Conservation (phyloP, 2,797 vertebrate genomes). For the Gymnodraco acuticeps region DNA sequence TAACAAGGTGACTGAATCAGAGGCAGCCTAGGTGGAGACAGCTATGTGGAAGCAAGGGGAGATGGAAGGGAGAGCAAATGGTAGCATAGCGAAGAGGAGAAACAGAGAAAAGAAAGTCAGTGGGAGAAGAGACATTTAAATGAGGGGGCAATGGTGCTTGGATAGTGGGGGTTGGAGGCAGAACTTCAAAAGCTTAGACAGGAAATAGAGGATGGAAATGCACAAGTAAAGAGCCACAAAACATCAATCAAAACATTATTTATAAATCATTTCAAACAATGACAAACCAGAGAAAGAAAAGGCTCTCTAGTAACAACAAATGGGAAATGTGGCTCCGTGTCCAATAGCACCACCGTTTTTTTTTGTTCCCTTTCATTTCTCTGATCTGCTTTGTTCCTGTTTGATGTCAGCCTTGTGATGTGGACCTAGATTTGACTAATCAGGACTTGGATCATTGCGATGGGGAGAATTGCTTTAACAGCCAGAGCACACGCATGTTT, state of each 20-base stretch:
- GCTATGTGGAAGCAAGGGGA: slow-evolving; percentile 48
- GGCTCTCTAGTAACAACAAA: slow-evolving; percentile 13
- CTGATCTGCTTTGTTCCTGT: slow-evolving; percentile 39
- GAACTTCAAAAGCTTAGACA: neutral
- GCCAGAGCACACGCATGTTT: slow-evolving; percentile 6
- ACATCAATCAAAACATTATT: neutral
- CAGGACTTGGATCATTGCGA: slow-evolving; percentile 35
- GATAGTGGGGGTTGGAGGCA: neutral
- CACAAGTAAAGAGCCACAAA: neutral
- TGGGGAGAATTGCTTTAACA: slow-evolving; percentile 26
- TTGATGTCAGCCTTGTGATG: slow-evolving; percentile 49
- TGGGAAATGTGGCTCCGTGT: neutral
- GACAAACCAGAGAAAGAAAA: slow-evolving; percentile 19
- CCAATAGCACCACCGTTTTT: slow-evolving; percentile 12
- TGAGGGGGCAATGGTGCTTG: neutral
- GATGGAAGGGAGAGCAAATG: slow-evolving; percentile 41
- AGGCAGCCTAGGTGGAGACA: slow-evolving; percentile 60
- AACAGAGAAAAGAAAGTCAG: slow-evolving; percentile 5
- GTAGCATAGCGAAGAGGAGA: neutral
- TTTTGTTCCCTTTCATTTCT: neutral
- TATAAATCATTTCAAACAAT: neutral
- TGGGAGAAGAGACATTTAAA: slow-evolving; percentile 22
- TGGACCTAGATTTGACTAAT: slow-evolving; percentile 49
- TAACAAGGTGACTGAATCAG: slow-evolving; percentile 79
- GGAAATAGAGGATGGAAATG: neutral